These are phyloP conservation scores for Drosophila bipectinata DNA, from an alignment of 1,140 invertebrate species.

Conservation along the genomic window DNA sequence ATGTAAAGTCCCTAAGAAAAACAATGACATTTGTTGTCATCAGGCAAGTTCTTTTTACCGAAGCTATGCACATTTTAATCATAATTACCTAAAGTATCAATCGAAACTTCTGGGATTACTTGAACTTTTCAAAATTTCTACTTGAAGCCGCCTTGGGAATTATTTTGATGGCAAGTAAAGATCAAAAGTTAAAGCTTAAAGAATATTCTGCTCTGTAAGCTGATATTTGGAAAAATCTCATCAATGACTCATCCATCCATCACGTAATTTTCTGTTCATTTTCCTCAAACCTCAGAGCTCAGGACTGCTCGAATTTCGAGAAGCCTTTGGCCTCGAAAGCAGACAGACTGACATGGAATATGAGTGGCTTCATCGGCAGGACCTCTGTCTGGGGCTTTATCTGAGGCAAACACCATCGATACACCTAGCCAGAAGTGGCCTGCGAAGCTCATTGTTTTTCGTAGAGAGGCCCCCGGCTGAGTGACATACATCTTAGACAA, in stretches of 20 bases:
- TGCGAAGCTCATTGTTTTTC: conserved; percentile 19
- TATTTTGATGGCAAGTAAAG: background rate
- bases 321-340: conserved; percentile 6
- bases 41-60: background rate
- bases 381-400: conserved; percentile 13
- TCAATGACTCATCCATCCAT: conserved; percentile 2
- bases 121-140: background rate
- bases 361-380: conserved; percentile 24
- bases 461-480: conserved; percentile 4
- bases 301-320: background rate
- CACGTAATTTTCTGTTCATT: conserved; percentile 27
- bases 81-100: too few species aligned
- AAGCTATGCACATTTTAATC: background rate
- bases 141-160: background rate
- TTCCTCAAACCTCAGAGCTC: conserved; percentile 1
- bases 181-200: background rate
- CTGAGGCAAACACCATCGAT: conserved; percentile 17
- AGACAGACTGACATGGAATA: conserved; percentile 14
- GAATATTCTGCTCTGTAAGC: background rate
- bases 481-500: conserved; percentile 21
- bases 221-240: background rate
- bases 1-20: background rate
- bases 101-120: background rate
- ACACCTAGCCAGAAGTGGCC: conserved; percentile 30
- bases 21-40: background rate